A percentile compares a stretch with the other conserved stretches of the same genome.
Evolutionary conservation across 2,888 invertebrate species (phyloP).

Genomic region (Caenorhabditis wallacei): DNA sequence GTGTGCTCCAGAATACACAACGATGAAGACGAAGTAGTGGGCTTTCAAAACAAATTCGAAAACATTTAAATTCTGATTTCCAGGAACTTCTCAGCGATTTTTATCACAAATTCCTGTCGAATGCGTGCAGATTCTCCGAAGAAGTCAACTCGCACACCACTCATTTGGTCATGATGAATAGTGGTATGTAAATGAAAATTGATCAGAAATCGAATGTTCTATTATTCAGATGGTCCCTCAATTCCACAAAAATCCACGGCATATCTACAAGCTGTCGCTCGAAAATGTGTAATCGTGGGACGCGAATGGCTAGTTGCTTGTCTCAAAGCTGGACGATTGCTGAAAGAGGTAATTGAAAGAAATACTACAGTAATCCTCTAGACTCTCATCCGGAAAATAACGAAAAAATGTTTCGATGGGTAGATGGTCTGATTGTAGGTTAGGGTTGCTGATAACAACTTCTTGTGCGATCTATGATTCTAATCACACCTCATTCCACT

Average conservation of each 20-base stretch:
- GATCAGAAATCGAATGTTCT: no score
- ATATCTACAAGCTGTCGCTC: conserved; percentile 54
- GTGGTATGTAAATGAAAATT: conserved; percentile 31
- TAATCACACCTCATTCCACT: not conserved
- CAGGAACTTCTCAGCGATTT: conserved; percentile 67
- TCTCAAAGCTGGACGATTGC: conserved; percentile 17
- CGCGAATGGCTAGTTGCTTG: conserved; percentile 63
- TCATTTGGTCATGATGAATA: conserved; percentile 71
- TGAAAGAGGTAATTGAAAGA: conserved; percentile 42
- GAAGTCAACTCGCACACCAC: conserved; percentile 52
- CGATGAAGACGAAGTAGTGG: conserved; percentile 65
- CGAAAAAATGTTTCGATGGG: conserved; percentile 39
- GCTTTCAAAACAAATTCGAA: not conserved
- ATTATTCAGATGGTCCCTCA: conserved; percentile 48
- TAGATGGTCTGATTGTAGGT: conserved; percentile 46
- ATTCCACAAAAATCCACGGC: conserved; percentile 56
- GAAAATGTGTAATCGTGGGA: conserved; percentile 50
- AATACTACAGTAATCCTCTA: no score
- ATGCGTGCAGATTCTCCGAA: conserved; percentile 50
- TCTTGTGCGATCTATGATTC: conserved; percentile 32
- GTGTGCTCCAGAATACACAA: conserved; percentile 55
- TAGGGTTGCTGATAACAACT: conserved; percentile 23
- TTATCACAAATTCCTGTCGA: conserved; percentile 54
- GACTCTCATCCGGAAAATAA: not conserved
- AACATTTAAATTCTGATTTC: conserved; percentile 26